Evolutionary conservation across 2,888 invertebrate species (phyloP).

Genomic region (Bugulina stolonifera): DNA sequence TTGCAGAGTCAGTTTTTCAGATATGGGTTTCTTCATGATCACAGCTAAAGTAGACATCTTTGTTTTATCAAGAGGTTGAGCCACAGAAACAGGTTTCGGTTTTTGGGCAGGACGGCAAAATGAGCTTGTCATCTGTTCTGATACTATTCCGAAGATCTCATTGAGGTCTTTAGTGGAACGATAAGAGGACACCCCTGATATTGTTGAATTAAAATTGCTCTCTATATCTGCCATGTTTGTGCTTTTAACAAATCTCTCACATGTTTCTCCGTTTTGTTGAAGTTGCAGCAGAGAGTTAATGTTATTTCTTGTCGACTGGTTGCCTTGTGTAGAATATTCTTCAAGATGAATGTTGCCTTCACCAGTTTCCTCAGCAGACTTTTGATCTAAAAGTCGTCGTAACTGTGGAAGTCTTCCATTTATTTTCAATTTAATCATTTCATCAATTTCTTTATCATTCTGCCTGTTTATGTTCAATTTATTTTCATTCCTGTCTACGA

Average conservation of each 20-base stretch:
- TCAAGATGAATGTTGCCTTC: neutral
- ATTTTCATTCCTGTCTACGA: neutral
- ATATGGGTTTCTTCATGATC: neutral
- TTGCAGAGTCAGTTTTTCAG: neutral
- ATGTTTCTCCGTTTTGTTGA: neutral
- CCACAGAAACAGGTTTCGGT: neutral
- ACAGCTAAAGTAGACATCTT: neutral
- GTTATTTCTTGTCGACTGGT: neutral
- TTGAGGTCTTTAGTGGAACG: neutral
- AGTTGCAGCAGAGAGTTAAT: neutral
- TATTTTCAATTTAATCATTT: neutral
- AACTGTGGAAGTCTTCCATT: neutral
- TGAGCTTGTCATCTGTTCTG: conserved; percentile 7
- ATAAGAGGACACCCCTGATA: neutral
- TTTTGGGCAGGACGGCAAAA: conserved; percentile 13
- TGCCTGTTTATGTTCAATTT: neutral
- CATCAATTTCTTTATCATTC: neutral
- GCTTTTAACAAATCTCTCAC: neutral
- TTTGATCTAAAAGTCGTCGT: neutral
- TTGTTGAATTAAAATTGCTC: neutral
- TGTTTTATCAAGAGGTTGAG: neutral
- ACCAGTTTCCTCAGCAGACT: no score
- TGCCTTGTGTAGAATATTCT: neutral
- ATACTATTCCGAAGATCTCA: neutral
- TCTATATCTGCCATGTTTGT: neutral